These are phyloP conservation scores for Apus apus DNA, from an alignment of 2,113 vertebrate species.

Conservation along the genomic window DNA sequence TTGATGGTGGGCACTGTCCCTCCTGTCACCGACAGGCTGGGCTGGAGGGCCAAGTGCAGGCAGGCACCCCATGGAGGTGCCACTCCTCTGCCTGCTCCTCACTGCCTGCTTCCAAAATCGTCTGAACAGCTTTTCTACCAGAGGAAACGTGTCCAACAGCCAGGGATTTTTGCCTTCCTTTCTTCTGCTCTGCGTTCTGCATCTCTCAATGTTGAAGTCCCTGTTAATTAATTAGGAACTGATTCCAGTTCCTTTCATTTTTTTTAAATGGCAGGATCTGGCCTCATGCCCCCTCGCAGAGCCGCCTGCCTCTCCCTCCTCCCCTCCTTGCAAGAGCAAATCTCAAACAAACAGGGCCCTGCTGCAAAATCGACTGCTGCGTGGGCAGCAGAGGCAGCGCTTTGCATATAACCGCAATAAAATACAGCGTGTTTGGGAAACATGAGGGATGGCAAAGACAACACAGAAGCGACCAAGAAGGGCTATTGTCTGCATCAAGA, in stretches of 20 bases:
- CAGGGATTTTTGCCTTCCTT: neutral
- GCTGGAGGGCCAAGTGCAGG: rapidly evolving
- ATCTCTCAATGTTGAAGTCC: neutral
- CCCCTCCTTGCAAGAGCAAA: neutral
- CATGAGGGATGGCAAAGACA: neutral
- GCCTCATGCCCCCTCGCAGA: rapidly evolving
- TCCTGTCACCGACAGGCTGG: neutral
- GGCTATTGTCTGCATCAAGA: rapidly evolving
- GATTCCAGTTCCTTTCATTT: neutral
- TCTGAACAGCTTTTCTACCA: rapidly evolving
- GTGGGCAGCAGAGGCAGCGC: neutral
- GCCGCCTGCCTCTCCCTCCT: neutral
- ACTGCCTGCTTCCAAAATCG: neutral
- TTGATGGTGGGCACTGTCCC: neutral
- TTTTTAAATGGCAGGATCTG: neutral
- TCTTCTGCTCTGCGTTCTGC: neutral
- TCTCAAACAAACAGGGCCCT: neutral
- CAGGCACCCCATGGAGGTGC: neutral
- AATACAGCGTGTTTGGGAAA: neutral
- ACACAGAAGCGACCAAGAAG: rapidly evolving
- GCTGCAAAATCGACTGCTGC: conserved; percentile 21
- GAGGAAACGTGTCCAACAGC: neutral
- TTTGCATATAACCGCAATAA: neutral
- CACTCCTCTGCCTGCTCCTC: neutral
- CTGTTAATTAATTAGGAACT: conserved; percentile 17